phyloP scores from a whole-genome alignment of 1,140 invertebrate species.

The Platyscapa corneri region DNA sequence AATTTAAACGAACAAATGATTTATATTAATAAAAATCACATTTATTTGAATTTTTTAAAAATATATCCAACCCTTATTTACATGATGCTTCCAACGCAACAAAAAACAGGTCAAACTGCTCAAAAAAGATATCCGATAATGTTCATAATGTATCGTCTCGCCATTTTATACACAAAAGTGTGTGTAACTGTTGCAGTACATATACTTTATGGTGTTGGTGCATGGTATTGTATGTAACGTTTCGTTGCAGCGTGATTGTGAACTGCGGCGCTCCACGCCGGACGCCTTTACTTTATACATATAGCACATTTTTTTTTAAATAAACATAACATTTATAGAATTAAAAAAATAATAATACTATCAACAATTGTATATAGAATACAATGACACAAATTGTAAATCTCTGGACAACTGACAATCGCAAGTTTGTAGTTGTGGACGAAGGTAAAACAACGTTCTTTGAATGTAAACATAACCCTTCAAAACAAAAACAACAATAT shows the following conservation, averaged over 20 bases:
- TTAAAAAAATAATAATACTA: neutral
- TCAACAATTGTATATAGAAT: neutral
- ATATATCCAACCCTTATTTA: slow-evolving; percentile 28
- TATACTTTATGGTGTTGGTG: neutral
- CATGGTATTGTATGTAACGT: neutral
- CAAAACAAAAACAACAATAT: neutral
- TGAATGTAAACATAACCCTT: slow-evolving; percentile 7
- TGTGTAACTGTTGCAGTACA: neutral
- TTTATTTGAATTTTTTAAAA: neutral
- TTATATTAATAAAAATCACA: neutral
- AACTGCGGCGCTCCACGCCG: neutral
- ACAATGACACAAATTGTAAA: slow-evolving; percentile 41
- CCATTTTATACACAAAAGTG: neutral
- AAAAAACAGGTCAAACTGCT: slow-evolving; percentile 20
- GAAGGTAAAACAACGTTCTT: slow-evolving; percentile 58
- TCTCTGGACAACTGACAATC: neutral
- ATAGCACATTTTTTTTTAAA: neutral
- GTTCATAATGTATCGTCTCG: slow-evolving; percentile 18
- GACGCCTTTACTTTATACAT: neutral
- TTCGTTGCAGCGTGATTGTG: no score
- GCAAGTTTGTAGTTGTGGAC: slow-evolving; percentile 62
- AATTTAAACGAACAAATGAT: neutral
- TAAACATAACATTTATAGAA: neutral
- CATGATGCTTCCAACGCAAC: slow-evolving; percentile 36
- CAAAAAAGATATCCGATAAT: neutral